Evolutionary conservation across 2,797 vertebrate genomes (phyloP).

Genomic region (Lemur catta): DNA sequence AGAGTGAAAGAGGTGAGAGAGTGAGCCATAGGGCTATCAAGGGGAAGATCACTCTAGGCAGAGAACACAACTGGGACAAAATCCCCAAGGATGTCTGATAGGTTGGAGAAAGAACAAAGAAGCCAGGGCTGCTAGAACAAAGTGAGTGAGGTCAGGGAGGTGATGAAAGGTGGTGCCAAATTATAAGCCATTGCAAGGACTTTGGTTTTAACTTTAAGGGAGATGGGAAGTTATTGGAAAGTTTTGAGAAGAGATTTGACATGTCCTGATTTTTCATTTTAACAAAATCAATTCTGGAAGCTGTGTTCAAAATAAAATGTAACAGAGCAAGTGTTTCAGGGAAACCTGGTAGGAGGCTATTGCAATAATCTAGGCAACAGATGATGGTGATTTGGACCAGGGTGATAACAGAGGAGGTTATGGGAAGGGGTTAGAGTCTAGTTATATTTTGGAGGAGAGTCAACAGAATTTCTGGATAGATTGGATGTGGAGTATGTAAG

Average conservation of each 20-base stretch:
- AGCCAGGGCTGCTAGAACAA: background rate
- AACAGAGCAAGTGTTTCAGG: background rate
- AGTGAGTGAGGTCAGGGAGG: background rate
- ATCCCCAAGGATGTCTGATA: background rate
- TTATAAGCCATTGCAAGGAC: background rate
- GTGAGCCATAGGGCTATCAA: background rate
- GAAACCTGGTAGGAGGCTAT: background rate
- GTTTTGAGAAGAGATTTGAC: background rate
- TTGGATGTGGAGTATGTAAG: background rate
- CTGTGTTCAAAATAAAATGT: constrained; percentile 25
- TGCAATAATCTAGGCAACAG: background rate
- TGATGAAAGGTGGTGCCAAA: background rate
- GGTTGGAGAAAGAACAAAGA: constrained; percentile 9
- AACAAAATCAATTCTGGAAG: background rate
- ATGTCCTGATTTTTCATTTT: background rate
- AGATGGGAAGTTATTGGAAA: background rate
- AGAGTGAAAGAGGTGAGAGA: background rate
- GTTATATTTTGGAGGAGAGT: background rate
- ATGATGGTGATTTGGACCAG: background rate
- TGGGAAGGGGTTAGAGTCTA: background rate
- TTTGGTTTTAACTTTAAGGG: constrained; percentile 20
- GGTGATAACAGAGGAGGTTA: background rate
- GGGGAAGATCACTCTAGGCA: background rate
- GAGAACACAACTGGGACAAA: background rate
- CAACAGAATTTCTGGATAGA: background rate